phyloP scores from a whole-genome alignment of 2,797 vertebrate genomes.

The Helostoma temminkii region DNA sequence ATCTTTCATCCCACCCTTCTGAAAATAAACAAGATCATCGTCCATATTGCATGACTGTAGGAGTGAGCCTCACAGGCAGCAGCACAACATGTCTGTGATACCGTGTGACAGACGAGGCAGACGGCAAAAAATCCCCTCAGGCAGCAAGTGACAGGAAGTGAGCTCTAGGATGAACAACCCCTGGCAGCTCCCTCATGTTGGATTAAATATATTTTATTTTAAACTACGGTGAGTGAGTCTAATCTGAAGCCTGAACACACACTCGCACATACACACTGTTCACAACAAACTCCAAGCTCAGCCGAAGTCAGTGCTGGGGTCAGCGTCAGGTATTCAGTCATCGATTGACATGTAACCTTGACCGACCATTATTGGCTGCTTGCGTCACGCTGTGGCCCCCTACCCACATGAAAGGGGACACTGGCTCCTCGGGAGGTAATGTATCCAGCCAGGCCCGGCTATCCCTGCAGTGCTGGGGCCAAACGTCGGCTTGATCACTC shows the following conservation, averaged over 20 bases:
- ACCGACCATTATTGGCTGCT: slow-evolving; percentile 22
- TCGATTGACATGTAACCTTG: slow-evolving; percentile 36
- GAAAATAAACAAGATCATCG: slow-evolving; percentile 39
- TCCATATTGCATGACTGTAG: slow-evolving; percentile 8
- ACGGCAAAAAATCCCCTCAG: slow-evolving; percentile 12
- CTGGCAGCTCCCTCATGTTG: slow-evolving; percentile 3
- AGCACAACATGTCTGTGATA: slow-evolving; percentile 9
- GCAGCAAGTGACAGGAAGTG: slow-evolving; percentile 14
- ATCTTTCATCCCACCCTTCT: slow-evolving; percentile 37
- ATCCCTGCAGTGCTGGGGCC: slow-evolving; percentile 15
- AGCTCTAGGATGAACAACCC: background rate
- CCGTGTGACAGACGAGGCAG: slow-evolving; percentile 25
- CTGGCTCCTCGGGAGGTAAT: slow-evolving; percentile 64
- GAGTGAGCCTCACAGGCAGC: slow-evolving; percentile 1
- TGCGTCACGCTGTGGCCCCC: slow-evolving; percentile 43
- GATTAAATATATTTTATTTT: slow-evolving; percentile 12
- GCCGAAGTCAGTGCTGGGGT: slow-evolving; percentile 2
- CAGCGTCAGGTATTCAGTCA: slow-evolving; percentile 29
- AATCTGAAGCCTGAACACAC: background rate
- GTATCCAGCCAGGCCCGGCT: slow-evolving; percentile 58
- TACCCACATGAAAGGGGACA: slow-evolving; percentile 66
- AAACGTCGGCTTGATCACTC: slow-evolving; percentile 23
- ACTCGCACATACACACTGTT: background rate
- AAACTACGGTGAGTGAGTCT: background rate
- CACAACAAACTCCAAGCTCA: slow-evolving; percentile 18